Percentiles rank a stretch among this genome's conserved stretches.
These are phyloP conservation scores for Asbolus verrucosus DNA, from an alignment of 1,140 invertebrate species.

Conservation along the genomic window DNA sequence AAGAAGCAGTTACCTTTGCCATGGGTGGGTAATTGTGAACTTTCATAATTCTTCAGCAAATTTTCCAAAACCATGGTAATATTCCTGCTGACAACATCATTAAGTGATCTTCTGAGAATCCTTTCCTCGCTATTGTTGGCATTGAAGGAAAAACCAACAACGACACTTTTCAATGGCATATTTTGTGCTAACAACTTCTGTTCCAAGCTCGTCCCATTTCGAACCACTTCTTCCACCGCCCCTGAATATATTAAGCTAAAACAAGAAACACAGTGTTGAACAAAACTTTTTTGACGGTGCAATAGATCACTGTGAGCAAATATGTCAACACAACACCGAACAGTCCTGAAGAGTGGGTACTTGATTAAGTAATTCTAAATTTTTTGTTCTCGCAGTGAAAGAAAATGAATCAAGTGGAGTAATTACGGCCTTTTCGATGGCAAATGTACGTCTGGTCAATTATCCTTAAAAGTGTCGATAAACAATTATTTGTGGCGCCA, in stretches of 20 bases:
- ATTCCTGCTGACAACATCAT: slow-evolving; percentile 81
- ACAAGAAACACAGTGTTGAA: no score
- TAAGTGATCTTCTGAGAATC: slow-evolving; percentile 68
- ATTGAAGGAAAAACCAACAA: slow-evolving; percentile 25
- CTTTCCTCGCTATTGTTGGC: background rate
- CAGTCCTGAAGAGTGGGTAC: no score
- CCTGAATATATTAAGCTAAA: background rate
- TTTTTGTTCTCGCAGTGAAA: no score
- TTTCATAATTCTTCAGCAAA: slow-evolving; percentile 90
- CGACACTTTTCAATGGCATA: slow-evolving; percentile 14
- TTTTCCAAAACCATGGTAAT: slow-evolving; percentile 88
- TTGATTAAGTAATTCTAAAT: no score
- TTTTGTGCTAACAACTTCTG: slow-evolving; percentile 38
- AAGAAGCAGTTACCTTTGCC: slow-evolving; percentile 74
- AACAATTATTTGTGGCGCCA: slow-evolving; percentile 2
- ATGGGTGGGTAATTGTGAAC: slow-evolving; percentile 87
- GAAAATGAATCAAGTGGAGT: no score
- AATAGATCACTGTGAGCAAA: no score
- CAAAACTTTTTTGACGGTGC: no score
- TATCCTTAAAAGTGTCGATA: slow-evolving; percentile 1
- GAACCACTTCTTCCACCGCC: background rate
- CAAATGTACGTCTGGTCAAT: background rate
- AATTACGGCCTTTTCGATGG: no score
- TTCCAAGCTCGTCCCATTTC: slow-evolving; percentile 45
- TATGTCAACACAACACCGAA: no score